Evolutionary conservation across 2,888 invertebrate genomes (phyloP).

Genomic region (Megamerina dolium): DNA sequence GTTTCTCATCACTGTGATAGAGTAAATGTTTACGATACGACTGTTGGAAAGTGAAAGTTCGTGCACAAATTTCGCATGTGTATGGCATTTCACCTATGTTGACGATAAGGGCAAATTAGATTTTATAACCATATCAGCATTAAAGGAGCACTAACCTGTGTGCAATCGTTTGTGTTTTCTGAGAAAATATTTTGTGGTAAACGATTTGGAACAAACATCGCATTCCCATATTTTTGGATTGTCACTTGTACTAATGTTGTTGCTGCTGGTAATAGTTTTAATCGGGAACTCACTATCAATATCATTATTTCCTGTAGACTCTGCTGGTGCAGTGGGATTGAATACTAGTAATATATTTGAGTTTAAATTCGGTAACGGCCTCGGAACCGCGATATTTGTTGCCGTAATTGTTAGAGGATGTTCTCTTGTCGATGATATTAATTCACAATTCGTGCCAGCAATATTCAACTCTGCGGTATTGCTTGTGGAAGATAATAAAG

Average conservation of each 20-base stretch:
- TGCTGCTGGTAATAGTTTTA: slow-evolving; percentile 3
- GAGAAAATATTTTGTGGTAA: slow-evolving; percentile 83
- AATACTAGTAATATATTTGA: slow-evolving; percentile 21
- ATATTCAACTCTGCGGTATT: slow-evolving; percentile 10
- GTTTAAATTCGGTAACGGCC: no score
- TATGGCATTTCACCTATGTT: slow-evolving; percentile 81
- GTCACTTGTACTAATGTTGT: slow-evolving; percentile 15
- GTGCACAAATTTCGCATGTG: slow-evolving; percentile 72
- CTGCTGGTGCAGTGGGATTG: slow-evolving; percentile 11
- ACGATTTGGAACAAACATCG: slow-evolving; percentile 75
- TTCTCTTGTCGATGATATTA: no score
- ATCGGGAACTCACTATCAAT: background rate
- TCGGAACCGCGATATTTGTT: no score
- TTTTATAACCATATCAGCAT: no score
- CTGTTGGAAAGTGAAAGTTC: slow-evolving; percentile 84
- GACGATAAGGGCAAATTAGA: no score
- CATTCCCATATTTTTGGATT: slow-evolving; percentile 81
- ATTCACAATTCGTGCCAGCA: slow-evolving; percentile 16
- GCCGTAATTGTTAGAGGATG: no score
- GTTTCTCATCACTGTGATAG: slow-evolving; percentile 82
- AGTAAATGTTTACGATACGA: slow-evolving; percentile 83
- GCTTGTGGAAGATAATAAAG: slow-evolving; percentile 9
- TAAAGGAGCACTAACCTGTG: slow-evolving; percentile 55
- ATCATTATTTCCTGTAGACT: background rate
- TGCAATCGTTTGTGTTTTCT: slow-evolving; percentile 84